Base-by-base conservation (phyloP, 1,140 invertebrate species). In the Conus ventricosus region DNA sequence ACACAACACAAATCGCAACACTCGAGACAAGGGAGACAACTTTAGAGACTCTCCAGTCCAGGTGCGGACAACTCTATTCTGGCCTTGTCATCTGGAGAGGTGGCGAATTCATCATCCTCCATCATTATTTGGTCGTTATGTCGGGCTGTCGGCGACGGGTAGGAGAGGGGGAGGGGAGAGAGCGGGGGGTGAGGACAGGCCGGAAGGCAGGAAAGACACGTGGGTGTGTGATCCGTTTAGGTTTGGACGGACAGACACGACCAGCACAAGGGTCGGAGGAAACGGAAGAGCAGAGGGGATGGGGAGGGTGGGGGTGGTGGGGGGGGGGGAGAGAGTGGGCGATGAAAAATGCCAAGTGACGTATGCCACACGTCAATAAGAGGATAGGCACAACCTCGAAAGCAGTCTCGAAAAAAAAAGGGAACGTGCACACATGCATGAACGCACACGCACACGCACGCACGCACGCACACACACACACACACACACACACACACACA, bases 11-110 rank as follows among this genome's bases (percentile, higher is more conserved):
- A 23, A 23, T 17, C 20, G 17, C 20, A 71, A 63, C 67, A 71
- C 67, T 71, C 67, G 60, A 63, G 17, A 39, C 60, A 71, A 71
- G 67, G 67, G 67, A 71, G 67, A n/a, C 67, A 23, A 71, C 67
- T 71, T 71, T 71, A 13, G 20, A 71, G 67, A 71, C 67, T 7
- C 17, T n/a, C 23, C 11, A 13, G 67, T 13, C 67, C 17, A 20
- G 67, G 67, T 17, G 67, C 67, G 20, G 67, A 71, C 67, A 71
- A 71, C 67, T 71, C 67, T n/a, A n/a, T 71, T 71, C 67, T 71
- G 1, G 67, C 67, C 67, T 7, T 71, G 67, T 71, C 67, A 71
- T 20, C 60, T 63, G 20, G 67, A 71, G 11, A 17, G 17, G 67
- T 71, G 6, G 15, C 8, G 20, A 71, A 71, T 71, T 23, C 4